Base-by-base conservation (phyloP, 2,888 invertebrate genomes). In the Thyatira batis region DNA sequence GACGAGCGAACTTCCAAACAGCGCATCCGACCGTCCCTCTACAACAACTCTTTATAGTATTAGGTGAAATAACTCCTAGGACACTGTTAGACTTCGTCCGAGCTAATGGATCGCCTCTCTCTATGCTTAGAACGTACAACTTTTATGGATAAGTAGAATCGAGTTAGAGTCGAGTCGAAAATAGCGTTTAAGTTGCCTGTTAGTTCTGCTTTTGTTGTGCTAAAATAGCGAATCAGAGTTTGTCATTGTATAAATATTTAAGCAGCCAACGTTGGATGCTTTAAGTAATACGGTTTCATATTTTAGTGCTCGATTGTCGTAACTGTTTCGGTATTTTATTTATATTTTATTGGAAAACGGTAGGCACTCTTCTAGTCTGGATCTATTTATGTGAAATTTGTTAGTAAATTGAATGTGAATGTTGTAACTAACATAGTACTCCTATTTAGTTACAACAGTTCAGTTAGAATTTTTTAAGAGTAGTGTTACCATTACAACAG, bases 71-170 rank as follows among this genome's bases (percentile, higher is more conserved):
- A 87, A 82, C 83, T 83, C 78, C 77, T 73, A 79, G 80, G 80
- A 85, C 87, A 84, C 71, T 81, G 87, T 79, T 80, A 80, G 84
- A 85, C 87, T 87, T 84, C 75, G 67, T 61, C 67, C 61, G 61
- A 63, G 75, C 87, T 90, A 91, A 91, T 90, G 91, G 90, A 88
- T 85, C 86, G 87, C 80, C 75, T 77, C 84, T 77, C 75, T 77
- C 84, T 77, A 77, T 87, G 88, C 86, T 87, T 87, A 86, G 86
- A 82, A 74, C 78, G 82, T 61, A 59, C 65, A 89, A 90, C 87
- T 89, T 89, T 87, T 86, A 83, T 84, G 76, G 84, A 87, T 89
- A 85, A 88, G 82, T 84, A 82, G 78, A 85, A 87, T 84, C 67
- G 73, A 86, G 87, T 89, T 89, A 84, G 70, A 77, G 78, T 74